These are phyloP conservation scores for Caenorhabditis sp. DNA, from an alignment of 2,888 invertebrate genomes.

Conservation along the genomic window DNA sequence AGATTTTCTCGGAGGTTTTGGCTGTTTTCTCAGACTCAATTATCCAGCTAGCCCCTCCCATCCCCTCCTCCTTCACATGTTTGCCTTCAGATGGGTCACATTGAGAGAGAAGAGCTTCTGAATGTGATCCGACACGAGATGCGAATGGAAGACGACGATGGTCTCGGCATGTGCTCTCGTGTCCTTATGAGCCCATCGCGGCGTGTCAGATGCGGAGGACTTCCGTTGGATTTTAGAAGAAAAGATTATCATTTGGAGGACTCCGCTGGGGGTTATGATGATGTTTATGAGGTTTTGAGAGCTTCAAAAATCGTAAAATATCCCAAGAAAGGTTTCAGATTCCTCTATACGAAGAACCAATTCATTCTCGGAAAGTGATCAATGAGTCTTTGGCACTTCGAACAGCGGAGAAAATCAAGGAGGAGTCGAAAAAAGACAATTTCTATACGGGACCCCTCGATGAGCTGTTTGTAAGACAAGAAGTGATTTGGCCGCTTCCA, in stretches of 20 bases:
- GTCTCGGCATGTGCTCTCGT: constrained; percentile 61
- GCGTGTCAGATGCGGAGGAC: constrained; percentile 70
- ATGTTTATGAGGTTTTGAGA: constrained; percentile 52
- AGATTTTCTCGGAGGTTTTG: too few relatives aligned
- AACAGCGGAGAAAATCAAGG: constrained; percentile 54
- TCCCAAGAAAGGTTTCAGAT: constrained; percentile 46
- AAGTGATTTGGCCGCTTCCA: constrained; percentile 32
- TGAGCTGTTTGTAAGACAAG: constrained; percentile 52
- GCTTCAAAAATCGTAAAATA: too few relatives aligned
- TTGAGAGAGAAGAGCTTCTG: constrained; percentile 67
- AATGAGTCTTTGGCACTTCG: constrained; percentile 46
- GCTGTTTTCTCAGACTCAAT: constrained; percentile 8
- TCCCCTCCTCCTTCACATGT: neutral
- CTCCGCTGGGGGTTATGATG: constrained; percentile 41
- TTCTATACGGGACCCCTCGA: constrained; percentile 52
- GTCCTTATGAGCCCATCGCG: constrained; percentile 51
- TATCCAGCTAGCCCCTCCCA: neutral
- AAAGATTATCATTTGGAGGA: constrained; percentile 48
- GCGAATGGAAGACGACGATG: constrained; percentile 71
- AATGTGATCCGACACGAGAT: constrained; percentile 71
- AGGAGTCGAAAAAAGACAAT: constrained; percentile 42
- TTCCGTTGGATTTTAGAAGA: constrained; percentile 70
- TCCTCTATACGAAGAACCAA: constrained; percentile 66
- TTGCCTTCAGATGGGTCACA: constrained; percentile 64
- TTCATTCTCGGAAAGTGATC: constrained; percentile 52